Evolutionary conservation across 2,888 invertebrate species (phyloP).

Genomic region (Petrolisthes manimaculis): DNA sequence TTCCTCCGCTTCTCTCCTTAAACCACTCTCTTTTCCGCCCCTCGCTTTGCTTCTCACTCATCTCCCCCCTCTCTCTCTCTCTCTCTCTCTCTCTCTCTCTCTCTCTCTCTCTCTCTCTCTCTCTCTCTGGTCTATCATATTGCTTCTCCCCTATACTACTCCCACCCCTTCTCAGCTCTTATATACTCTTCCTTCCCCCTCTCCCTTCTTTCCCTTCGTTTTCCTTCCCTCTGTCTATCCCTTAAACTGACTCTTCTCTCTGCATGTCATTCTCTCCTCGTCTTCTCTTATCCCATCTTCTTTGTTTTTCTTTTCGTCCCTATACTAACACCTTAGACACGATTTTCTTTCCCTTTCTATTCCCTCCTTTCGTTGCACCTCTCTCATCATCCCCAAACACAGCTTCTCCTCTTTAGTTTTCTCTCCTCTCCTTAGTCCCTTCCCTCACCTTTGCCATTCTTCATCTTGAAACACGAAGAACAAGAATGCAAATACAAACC

Average conservation of each 20-base stretch:
- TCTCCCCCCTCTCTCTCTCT: not conserved
- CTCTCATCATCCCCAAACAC: no score
- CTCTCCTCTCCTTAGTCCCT: not conserved
- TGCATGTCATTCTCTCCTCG: not conserved
- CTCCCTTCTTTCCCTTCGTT: not conserved
- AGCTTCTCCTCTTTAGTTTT: no score
- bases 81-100: not conserved
- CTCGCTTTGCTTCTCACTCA: no score
- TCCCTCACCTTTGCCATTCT: not conserved
- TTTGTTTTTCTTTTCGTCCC: no score
- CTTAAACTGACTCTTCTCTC: not conserved
- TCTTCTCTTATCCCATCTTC: not conserved
- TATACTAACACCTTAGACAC: no score
- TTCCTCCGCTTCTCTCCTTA: no score
- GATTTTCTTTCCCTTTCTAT: no score
- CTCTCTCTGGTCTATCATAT: not conserved
- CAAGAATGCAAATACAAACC: no score
- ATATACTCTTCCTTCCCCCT: not conserved
- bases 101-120: not conserved
- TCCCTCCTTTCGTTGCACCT: conserved; percentile 13
- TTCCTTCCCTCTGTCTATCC: not conserved
- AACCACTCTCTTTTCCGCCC: no score
- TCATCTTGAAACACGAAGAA: no score
- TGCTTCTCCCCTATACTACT: not conserved
- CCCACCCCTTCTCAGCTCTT: not conserved